A percentile compares a stretch with the other conserved stretches of the same genome.
phyloP scores from a whole-genome alignment of 1,140 invertebrate species.

The Lethocerus indicus region DNA sequence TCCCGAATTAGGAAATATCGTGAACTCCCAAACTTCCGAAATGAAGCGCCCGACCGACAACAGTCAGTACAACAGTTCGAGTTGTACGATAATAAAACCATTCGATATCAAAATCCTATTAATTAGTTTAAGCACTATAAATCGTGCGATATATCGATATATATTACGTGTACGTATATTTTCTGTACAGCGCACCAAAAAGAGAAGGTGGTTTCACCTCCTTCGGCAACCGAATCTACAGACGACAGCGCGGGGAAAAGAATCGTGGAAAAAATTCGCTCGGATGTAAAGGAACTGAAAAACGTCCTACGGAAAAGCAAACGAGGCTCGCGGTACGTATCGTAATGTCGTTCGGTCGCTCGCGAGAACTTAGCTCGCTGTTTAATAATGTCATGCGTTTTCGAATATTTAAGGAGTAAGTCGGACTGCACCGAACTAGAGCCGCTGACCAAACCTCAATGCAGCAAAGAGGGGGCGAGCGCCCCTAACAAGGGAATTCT shows the following conservation, averaged over 20 bases:
- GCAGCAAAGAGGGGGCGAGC: slow-evolving; percentile 11
- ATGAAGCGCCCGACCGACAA: too few species aligned
- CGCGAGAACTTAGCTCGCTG: too few species aligned
- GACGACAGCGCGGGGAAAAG: slow-evolving; percentile 36
- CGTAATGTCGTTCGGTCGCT: too few species aligned
- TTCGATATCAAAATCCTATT: too few species aligned
- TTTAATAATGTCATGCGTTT: too few species aligned
- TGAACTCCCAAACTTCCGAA: too few species aligned
- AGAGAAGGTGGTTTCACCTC: not conserved
- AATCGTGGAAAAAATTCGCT: slow-evolving; percentile 62
- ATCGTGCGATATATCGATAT: too few species aligned
- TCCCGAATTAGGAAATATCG: too few species aligned
- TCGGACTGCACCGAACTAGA: slow-evolving; percentile 46
- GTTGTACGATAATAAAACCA: too few species aligned
- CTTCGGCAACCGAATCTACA: not conserved
- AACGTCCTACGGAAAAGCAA: slow-evolving; percentile 30
- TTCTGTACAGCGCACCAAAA: slow-evolving; percentile 19
- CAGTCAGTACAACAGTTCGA: too few species aligned
- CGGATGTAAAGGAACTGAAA: slow-evolving; percentile 60
- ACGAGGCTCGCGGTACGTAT: too few species aligned
- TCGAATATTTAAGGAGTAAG: slow-evolving; percentile 30
- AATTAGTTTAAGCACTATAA: too few species aligned
- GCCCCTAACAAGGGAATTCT: slow-evolving; percentile 31
- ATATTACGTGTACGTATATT: slow-evolving; percentile 17
- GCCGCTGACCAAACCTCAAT: slow-evolving; percentile 31